Evolutionary conservation across 30 jellyfish, hydroid and myxozoan genomes (phyloP).

Genomic region (Pelagia noctiluca): DNA sequence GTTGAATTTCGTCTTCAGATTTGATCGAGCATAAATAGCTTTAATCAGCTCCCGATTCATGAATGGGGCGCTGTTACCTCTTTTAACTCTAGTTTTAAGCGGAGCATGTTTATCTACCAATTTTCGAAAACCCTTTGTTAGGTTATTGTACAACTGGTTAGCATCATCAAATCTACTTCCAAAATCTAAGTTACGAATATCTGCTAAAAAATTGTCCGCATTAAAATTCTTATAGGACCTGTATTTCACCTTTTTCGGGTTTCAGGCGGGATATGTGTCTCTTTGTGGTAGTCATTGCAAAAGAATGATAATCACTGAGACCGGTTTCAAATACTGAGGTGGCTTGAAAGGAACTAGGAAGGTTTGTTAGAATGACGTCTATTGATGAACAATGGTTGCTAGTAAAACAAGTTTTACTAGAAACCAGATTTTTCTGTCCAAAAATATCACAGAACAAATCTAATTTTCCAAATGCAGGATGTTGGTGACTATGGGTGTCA

Average conservation of each 20-base stretch:
- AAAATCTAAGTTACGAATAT: background rate
- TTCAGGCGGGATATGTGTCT: conserved; percentile 23
- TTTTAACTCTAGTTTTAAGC: conserved; percentile 5
- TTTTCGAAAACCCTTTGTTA: background rate
- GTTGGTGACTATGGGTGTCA: conserved; percentile 9
- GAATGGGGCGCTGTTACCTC: conserved; percentile 50
- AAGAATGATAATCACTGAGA: conserved; percentile 40
- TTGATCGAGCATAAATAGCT: conserved; percentile 29
- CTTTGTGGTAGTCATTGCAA: background rate
- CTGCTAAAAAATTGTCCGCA: background rate
- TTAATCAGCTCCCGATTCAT: conserved; percentile 20
- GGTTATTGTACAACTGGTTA: background rate
- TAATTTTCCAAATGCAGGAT: conserved; percentile 30
- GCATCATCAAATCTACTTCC: conserved; percentile 2
- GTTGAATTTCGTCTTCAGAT: conserved; percentile 20
- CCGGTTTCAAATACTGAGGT: too few relatives aligned
- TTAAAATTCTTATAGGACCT: conserved; percentile 16
- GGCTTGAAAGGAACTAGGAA: too few relatives aligned
- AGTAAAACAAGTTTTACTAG: too few relatives aligned
- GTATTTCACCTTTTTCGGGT: conserved; percentile 24
- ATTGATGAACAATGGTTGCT: too few relatives aligned
- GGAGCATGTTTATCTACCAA: conserved; percentile 46
- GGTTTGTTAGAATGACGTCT: too few relatives aligned
- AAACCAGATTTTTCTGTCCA: conserved; percentile 30
- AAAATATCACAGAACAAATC: conserved; percentile 35